These are phyloP conservation scores for Nyctalus aviator DNA, from an alignment of 2,797 vertebrate species.

Conservation along the genomic window DNA sequence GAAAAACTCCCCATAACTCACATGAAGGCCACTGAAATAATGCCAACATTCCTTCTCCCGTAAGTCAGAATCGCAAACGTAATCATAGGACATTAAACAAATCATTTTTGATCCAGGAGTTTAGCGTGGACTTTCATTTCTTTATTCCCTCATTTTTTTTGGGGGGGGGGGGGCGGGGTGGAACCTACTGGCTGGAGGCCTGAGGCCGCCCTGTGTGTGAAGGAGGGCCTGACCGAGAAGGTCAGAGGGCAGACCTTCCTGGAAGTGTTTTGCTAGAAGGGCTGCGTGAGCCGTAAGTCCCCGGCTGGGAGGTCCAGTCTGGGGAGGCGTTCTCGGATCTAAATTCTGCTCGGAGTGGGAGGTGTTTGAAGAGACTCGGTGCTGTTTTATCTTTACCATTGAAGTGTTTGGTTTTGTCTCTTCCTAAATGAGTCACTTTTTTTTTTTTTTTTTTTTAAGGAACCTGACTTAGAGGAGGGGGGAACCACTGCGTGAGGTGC, in stretches of 20 bases:
- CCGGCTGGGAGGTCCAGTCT: constrained; percentile 6
- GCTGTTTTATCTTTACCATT: constrained; percentile 78
- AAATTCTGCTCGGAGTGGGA: constrained; percentile 56
- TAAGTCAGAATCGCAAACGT: constrained; percentile 7
- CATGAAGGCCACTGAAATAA: neutral
- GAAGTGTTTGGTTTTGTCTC: constrained; percentile 77
- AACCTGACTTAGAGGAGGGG: constrained; percentile 62
- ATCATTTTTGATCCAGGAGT: constrained; percentile 34
- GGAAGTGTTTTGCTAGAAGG: constrained; percentile 70
- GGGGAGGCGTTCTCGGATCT: constrained; percentile 43
- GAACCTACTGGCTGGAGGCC: neutral
- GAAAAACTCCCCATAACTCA: constrained; percentile 6
- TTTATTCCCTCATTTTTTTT: constrained; percentile 32
- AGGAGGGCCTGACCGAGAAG: neutral
- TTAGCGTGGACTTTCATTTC: constrained; percentile 10
- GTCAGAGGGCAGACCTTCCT: constrained; percentile 14
- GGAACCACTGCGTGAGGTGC: constrained; percentile 52
- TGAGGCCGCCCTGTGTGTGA: neutral
- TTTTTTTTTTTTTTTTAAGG: constrained; percentile 65
- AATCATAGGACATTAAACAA: neutral
- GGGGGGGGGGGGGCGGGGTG: too few species aligned
- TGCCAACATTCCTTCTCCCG: neutral
- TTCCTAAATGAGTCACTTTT: constrained; percentile 82
- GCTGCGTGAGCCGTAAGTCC: neutral
- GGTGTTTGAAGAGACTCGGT: constrained; percentile 64